Conservation (phyloP, 2,113 vertebrate genomes). For the Siniperca knerii region DNA sequence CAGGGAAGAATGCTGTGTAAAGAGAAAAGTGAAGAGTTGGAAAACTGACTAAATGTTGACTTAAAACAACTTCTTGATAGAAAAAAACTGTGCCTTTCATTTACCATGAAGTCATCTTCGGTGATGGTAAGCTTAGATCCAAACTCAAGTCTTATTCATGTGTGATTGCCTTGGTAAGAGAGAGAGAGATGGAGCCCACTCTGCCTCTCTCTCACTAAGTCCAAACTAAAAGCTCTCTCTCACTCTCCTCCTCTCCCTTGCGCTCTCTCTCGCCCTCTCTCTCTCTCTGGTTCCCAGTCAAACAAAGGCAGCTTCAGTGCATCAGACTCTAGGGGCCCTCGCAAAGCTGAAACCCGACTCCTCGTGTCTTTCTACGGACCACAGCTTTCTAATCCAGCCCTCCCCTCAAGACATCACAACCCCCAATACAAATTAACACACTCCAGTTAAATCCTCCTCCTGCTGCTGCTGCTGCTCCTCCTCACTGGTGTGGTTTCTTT, state of each 20-base stretch:
- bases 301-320: conserved; percentile 86
- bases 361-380: conserved; percentile 70
- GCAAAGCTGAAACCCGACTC: conserved; percentile 81
- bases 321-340: conserved; percentile 71
- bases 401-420: conserved; percentile 66
- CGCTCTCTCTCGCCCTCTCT: conserved; percentile 24
- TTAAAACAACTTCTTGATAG: neutral
- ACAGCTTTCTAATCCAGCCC: conserved; percentile 72
- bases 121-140: conserved; percentile 51
- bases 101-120: conserved; percentile 81
- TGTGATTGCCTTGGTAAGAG: conserved; percentile 41
- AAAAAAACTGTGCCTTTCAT: conserved; percentile 33
- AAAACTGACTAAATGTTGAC: conserved; percentile 4
- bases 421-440: conserved; percentile 72
- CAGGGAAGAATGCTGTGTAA: conserved; percentile 72
- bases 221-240: conserved; percentile 55
- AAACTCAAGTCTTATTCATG: conserved; percentile 63
- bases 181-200: conserved; percentile 76
- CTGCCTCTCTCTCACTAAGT: conserved; percentile 55
- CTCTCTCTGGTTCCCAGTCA: conserved; percentile 68
- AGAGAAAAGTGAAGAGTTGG: conserved; percentile 45
- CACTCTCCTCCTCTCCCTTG: conserved; percentile 41
- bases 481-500: conserved; percentile 55
- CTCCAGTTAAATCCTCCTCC: conserved; percentile 40
- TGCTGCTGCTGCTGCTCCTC: conserved; percentile 21